Conservation (phyloP, 2,113 vertebrate species). For the Cynocephalus volans region DNA sequence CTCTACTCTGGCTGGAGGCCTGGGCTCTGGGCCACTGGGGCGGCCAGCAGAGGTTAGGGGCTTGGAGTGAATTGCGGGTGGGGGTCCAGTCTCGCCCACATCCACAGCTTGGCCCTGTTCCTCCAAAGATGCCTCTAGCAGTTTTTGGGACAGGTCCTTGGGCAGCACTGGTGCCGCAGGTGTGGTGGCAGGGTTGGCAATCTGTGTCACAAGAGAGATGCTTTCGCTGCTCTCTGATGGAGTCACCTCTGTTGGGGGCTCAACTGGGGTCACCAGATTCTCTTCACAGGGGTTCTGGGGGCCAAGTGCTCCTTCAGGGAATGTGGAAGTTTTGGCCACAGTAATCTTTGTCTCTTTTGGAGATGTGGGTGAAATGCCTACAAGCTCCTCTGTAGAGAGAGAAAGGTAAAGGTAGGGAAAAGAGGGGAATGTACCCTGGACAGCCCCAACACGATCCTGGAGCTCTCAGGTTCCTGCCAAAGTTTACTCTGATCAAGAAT, state of each 20-base stretch:
- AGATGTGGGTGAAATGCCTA: constrained; percentile 87
- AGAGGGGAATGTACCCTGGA: background rate
- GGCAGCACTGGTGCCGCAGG: constrained; percentile 71
- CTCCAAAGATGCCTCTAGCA: constrained; percentile 86
- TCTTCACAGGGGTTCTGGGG: constrained; percentile 75
- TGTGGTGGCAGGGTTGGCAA: constrained; percentile 88
- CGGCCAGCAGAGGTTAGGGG: constrained; percentile 72
- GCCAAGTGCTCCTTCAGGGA: constrained; percentile 71
- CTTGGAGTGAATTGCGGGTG: constrained; percentile 61
- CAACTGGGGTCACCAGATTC: constrained; percentile 74
- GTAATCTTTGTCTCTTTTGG: constrained; percentile 85
- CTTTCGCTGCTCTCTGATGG: constrained; percentile 97
- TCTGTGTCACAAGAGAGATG: constrained; percentile 94
- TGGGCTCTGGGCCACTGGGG: constrained; percentile 76
- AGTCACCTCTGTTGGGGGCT: constrained; percentile 85
- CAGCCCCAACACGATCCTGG: background rate
- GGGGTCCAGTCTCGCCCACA: constrained; percentile 77
- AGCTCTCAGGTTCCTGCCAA: background rate
- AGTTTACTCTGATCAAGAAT: background rate
- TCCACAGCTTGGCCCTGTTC: constrained; percentile 84
- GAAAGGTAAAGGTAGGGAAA: constrained; percentile 61
- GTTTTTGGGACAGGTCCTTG: constrained; percentile 83
- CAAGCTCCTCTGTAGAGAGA: constrained; percentile 92
- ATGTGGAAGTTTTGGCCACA: constrained; percentile 48
- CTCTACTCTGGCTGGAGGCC: constrained; percentile 88